Evolutionary conservation across 2,888 invertebrate species (phyloP), one percentile per base, ranked within the genome.

Genomic region (Caenorhabditis sp.): DNA sequence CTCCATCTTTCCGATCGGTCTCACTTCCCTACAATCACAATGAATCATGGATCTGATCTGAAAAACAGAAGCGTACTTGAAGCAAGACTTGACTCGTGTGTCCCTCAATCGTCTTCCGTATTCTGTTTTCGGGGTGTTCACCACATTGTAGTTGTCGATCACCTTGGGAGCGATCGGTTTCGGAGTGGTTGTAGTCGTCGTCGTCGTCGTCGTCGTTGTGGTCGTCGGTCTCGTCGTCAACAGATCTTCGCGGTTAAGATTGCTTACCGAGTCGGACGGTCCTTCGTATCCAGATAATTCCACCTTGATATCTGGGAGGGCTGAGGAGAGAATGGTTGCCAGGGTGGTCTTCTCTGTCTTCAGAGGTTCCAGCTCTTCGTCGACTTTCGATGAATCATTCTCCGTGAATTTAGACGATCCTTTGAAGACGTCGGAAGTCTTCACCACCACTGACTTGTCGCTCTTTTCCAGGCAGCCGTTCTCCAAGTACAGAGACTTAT

Each of bases 401-500:
- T 63, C 63, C 20, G 56, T 30, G 15, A 77, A 77, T 30, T 72
- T 77, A 0, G 71, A 72, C 7, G 62, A 66, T 26, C 61, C 77
- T 45, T 77, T 71, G 59, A 77, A 66, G n/a, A 72, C 66, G 11
- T 72, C 66, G 6, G 72, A 63, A 20, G 77, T 62, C 41, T 76
- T 76, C 13, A 68, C 65, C n/a, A 66, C 75, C 9, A 68, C 75
- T 9, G 56, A 59, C 20, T 74, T 76, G 22, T 62, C 70, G 11
- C 65, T 63, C 22, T 77, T 72, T 0, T 66, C 76, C 41, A 77
- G 27, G 48, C 85, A 85, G 5, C 53, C 45, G 59, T 83, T 84
- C 41, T 84, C 83, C 3, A 84, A 46, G 73, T 85, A 85, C 5
- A 84, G 56, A 2, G 78, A 68, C 45, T 85, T 84, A 7, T 80